Evolutionary conservation across 2,888 invertebrate genomes (phyloP).

Genomic region (Priocnemis perturbator): DNA sequence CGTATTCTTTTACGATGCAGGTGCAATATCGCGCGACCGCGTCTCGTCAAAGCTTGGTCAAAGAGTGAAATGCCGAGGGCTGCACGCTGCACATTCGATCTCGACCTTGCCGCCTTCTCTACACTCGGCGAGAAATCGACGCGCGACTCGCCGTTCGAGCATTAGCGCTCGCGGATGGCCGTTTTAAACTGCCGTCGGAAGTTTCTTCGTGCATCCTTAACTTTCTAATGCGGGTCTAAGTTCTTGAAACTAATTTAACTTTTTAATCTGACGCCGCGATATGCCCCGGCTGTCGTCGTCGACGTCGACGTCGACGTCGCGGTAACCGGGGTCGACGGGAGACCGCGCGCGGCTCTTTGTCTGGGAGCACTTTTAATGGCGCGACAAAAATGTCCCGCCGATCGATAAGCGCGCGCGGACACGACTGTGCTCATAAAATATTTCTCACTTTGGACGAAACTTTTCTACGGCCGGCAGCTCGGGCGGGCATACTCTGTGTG

Average conservation of each 20-base stretch:
- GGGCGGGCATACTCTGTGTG: constrained; percentile 11
- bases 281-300: neutral
- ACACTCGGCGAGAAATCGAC: too few relatives aligned
- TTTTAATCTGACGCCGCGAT: neutral
- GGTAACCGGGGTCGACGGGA: neutral
- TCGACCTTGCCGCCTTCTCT: too few relatives aligned
- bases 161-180: too few relatives aligned
- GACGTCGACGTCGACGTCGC: neutral
- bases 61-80: too few relatives aligned
- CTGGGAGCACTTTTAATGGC: constrained; percentile 38
- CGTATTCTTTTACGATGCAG: too few relatives aligned
- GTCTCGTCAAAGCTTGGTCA: too few relatives aligned
- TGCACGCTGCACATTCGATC: too few relatives aligned
- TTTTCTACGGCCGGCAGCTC: constrained; percentile 29
- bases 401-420: constrained; percentile 42
- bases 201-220: too few relatives aligned
- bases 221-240: constrained; percentile 12
- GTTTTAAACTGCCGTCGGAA: too few relatives aligned
- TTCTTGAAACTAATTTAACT: constrained; percentile 39
- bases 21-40: too few relatives aligned
- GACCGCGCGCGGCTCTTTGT: constrained; percentile 10
- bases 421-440: constrained; percentile 36
- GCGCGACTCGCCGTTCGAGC: too few relatives aligned
- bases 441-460: constrained; percentile 47
- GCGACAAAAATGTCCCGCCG: constrained; percentile 37